phyloP scores from a whole-genome alignment of 2,113 vertebrate species.

The Perognathus longimembris region DNA sequence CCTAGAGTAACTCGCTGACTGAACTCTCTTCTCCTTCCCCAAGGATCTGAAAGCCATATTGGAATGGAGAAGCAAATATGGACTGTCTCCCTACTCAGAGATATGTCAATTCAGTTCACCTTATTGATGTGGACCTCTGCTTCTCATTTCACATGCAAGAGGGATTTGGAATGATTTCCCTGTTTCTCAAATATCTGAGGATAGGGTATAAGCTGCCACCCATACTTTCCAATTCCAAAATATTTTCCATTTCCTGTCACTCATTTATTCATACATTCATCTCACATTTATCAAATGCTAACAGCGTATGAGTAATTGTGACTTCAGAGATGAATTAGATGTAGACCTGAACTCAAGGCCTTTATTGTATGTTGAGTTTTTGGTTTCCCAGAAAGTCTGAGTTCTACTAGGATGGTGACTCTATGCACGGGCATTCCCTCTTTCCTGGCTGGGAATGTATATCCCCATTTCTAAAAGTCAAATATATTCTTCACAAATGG shows the following conservation, averaged over 20 bases:
- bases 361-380: neutral
- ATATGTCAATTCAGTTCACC: neutral
- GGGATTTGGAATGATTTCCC: neutral
- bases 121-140: neutral
- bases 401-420: neutral
- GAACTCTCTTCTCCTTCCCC: neutral
- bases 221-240: neutral
- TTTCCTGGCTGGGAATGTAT: neutral
- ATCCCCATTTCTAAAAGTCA: neutral
- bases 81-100: neutral
- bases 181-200: neutral
- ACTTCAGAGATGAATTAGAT: neutral
- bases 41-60: neutral
- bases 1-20: neutral
- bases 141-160: neutral
- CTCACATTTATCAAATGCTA: neutral
- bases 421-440: neutral
- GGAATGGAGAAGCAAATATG: neutral
- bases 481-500: neutral
- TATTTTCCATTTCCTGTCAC: neutral
- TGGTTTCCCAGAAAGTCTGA: slow-evolving; percentile 14
- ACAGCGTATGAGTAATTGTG: neutral
- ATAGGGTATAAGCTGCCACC: neutral
- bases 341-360: neutral
- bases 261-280: neutral